Evolutionary conservation across 1,140 invertebrate genomes (phyloP).

Genomic region (Scaptodrosophila lebanonensis): DNA sequence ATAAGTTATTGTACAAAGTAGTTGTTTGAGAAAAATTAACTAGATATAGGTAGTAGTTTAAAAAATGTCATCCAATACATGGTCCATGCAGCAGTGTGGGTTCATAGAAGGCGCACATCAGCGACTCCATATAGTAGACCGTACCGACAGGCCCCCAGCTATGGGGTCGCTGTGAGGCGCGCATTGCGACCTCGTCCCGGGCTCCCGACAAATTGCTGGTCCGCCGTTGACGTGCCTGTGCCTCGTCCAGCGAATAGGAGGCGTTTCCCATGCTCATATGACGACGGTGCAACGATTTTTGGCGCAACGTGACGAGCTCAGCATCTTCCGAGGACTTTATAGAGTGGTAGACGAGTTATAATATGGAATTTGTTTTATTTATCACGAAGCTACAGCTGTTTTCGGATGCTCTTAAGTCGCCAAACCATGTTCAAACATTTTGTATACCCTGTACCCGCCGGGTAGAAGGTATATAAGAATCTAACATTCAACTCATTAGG

Average conservation of each 20-base stretch:
- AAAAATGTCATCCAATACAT: slow-evolving; percentile 73
- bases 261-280: slow-evolving; percentile 71
- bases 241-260: slow-evolving; percentile 59
- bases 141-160: slow-evolving; percentile 76
- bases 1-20: slow-evolving; percentile 53
- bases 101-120: slow-evolving; percentile 69
- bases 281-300: slow-evolving; percentile 63
- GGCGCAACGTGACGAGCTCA: slow-evolving; percentile 61
- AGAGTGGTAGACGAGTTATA: neutral
- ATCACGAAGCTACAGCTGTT: neutral
- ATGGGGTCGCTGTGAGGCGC: slow-evolving; percentile 55
- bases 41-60: slow-evolving; percentile 2
- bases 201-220: slow-evolving; percentile 50
- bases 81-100: slow-evolving; percentile 75
- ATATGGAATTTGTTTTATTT: neutral
- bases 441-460: too few species aligned
- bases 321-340: slow-evolving; percentile 47
- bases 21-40: slow-evolving; percentile 3
- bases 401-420: too few species aligned
- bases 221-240: slow-evolving; percentile 34
- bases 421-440: too few species aligned
- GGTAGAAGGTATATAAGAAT: too few species aligned
- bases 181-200: slow-evolving; percentile 38
- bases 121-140: slow-evolving; percentile 68
- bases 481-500: too few species aligned